These are phyloP conservation scores for Salvelinus fontinalis DNA, from an alignment of 2,113 vertebrate genomes.

Conservation along the genomic window DNA sequence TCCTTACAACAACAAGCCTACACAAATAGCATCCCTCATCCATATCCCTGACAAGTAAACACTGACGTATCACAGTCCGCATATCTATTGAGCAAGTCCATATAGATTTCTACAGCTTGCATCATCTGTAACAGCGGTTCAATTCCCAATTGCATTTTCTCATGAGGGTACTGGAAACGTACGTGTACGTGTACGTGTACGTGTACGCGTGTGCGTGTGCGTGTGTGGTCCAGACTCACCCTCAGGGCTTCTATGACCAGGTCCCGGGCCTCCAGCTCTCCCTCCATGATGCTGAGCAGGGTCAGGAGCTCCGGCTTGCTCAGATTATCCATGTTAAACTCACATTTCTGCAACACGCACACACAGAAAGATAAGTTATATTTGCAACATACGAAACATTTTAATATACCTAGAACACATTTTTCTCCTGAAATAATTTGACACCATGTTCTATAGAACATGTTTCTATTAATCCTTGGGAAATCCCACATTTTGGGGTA, in stretches of 20 bases:
- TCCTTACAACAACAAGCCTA: background rate
- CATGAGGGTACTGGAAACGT: background rate
- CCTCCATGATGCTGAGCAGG: conserved; percentile 95
- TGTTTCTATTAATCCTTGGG: background rate
- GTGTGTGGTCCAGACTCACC: conserved; percentile 75
- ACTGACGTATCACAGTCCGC: background rate
- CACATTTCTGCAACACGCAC: conserved; percentile 82
- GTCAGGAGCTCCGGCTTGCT: conserved; percentile 91
- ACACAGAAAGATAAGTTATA: conserved; percentile 45
- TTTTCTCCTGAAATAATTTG: background rate
- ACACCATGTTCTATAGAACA: background rate
- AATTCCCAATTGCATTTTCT: no score
- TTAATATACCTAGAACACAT: background rate
- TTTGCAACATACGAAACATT: conserved; percentile 75
- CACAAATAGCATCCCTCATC: background rate
- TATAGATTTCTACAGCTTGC: no score
- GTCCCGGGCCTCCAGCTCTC: conserved; percentile 94
- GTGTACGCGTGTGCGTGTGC: background rate
- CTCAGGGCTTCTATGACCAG: conserved; percentile 95
- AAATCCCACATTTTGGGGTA: conserved; percentile 17
- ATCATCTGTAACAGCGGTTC: no score
- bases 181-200: background rate
- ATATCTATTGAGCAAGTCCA: no score
- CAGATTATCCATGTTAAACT: conserved; percentile 96
- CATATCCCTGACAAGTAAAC: background rate